phyloP scores from a whole-genome alignment of 2,797 vertebrate genomes.

The Rhabdophis nuchalis region DNA sequence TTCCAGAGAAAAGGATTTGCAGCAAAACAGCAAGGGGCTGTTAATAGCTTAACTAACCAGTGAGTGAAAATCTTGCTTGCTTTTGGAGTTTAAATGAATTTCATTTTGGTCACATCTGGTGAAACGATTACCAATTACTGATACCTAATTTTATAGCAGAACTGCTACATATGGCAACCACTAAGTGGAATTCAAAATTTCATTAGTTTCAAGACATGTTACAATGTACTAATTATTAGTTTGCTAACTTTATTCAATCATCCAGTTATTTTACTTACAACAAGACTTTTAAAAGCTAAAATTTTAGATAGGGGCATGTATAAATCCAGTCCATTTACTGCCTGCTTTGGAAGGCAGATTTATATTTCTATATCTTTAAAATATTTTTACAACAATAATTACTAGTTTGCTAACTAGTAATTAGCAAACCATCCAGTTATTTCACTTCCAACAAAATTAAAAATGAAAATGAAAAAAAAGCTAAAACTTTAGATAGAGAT shows the following conservation, averaged over 20 bases:
- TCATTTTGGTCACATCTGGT: conserved; percentile 1
- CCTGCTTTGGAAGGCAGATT: neutral
- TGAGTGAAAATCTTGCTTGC: conserved; percentile 5
- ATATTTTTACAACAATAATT: neutral
- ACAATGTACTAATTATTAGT: neutral
- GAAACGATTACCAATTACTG: neutral
- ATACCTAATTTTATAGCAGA: conserved; percentile 1
- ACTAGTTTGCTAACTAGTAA: neutral
- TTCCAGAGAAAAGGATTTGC: conserved; percentile 10
- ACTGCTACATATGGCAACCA: neutral
- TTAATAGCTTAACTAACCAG: conserved; percentile 18
- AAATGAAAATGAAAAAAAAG: neutral
- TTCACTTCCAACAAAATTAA: neutral
- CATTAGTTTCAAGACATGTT: conserved; percentile 5
- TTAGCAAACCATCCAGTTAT: neutral
- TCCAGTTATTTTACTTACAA: neutral
- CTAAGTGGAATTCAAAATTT: neutral
- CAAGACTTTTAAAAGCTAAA: neutral
- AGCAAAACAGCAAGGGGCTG: neutral
- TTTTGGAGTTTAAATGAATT: conserved; percentile 8
- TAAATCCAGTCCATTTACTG: neutral
- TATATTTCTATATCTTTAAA: neutral
- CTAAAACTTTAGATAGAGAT: neutral
- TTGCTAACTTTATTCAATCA: neutral
- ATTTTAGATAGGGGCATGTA: neutral